These are phyloP conservation scores for Acrocyrtus sp. DNA, from an alignment of 2,888 invertebrate species.

Conservation along the genomic window DNA sequence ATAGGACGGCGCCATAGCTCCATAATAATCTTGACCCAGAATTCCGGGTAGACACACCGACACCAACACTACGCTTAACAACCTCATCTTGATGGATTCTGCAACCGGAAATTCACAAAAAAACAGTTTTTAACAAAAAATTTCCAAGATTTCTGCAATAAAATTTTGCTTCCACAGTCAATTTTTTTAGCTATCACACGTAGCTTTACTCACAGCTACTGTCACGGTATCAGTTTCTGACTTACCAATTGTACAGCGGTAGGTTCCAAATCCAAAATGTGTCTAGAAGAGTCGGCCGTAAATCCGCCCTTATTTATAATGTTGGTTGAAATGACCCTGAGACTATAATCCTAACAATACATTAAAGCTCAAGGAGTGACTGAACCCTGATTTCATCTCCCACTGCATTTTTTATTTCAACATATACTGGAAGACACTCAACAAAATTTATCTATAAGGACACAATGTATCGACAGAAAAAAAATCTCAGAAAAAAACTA, in stretches of 20 bases:
- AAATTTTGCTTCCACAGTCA: too few species aligned
- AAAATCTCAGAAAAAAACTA: too few species aligned
- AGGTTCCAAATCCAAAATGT: conserved; percentile 49
- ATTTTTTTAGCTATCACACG: too few species aligned
- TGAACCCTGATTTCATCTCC: conserved; percentile 33
- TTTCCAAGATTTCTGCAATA: conserved; percentile 2
- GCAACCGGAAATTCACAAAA: conserved; percentile 30
- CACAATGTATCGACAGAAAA: too few species aligned
- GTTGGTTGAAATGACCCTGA: conserved; percentile 44
- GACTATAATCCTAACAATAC: conserved; percentile 18
- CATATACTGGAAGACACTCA: too few species aligned
- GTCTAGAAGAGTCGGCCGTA: conserved; percentile 43
- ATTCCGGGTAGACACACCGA: conserved; percentile 58
- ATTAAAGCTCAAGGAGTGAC: conserved; percentile 42
- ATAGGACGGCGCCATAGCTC: conserved; percentile 32
- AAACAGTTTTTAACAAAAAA: background rate
- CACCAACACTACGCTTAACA: conserved; percentile 54
- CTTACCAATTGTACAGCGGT: conserved; percentile 47
- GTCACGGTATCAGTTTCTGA: too few species aligned
- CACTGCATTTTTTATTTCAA: too few species aligned
- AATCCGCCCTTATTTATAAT: conserved; percentile 56
- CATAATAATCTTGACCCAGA: conserved; percentile 50
- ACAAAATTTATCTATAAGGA: too few species aligned
- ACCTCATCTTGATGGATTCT: conserved; percentile 55
- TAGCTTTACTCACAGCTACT: too few species aligned